These are phyloP conservation scores for Crotalus helleri DNA, from an alignment of 2,113 vertebrate species.

Conservation along the genomic window DNA sequence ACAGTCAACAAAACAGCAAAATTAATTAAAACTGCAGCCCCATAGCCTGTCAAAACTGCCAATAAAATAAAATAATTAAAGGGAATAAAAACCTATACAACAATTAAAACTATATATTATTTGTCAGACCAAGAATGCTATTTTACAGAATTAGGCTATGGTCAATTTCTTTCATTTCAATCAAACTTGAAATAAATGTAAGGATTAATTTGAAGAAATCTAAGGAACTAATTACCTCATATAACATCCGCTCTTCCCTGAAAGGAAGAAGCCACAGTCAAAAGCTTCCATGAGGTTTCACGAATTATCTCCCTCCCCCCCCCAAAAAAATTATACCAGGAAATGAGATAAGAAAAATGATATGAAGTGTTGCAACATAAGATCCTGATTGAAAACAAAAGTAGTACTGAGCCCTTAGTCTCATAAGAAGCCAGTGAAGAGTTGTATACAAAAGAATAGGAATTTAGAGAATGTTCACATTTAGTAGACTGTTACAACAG, in stretches of 20 bases:
- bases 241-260: neutral
- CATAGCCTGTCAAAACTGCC: neutral
- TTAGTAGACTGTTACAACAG: neutral
- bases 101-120: neutral
- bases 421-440: neutral
- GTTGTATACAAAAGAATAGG: neutral
- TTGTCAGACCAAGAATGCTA: neutral
- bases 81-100: neutral
- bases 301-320: neutral
- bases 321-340: neutral
- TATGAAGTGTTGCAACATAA: neutral
- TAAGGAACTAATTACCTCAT: neutral
- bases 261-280: neutral
- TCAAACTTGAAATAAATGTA: neutral
- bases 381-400: neutral
- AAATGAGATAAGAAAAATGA: neutral
- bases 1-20: neutral
- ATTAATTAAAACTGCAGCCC: neutral
- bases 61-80: neutral
- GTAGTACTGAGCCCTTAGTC: neutral
- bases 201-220: neutral
- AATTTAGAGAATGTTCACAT: neutral
- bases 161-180: neutral
- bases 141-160: neutral
- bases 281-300: neutral